phyloP scores from a whole-genome alignment of 2,797 vertebrate genomes.

The Alosa sapidissima region DNA sequence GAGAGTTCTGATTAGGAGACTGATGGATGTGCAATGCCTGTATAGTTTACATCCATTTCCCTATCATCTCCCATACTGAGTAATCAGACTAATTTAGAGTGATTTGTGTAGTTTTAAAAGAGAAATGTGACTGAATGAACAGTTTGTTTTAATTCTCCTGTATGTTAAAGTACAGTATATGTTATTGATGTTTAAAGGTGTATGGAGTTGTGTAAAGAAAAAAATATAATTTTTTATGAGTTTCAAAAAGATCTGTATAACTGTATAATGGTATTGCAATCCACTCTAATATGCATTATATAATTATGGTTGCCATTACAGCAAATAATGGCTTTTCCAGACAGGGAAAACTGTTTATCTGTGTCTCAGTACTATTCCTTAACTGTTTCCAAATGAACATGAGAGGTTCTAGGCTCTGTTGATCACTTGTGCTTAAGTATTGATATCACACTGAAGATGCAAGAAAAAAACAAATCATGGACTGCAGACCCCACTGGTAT shows the following conservation, averaged over 20 bases:
- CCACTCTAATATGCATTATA: background rate
- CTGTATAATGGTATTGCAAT: background rate
- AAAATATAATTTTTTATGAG: background rate
- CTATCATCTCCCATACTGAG: background rate
- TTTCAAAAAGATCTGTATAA: background rate
- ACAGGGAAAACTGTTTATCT: background rate
- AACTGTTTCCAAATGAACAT: background rate
- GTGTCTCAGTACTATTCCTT: background rate
- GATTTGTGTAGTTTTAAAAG: background rate
- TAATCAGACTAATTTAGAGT: background rate
- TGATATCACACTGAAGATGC: background rate
- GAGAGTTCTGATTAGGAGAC: background rate
- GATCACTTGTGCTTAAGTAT: background rate
- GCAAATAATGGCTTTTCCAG: background rate
- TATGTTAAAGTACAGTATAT: background rate
- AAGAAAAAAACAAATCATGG: background rate
- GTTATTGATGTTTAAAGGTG: background rate
- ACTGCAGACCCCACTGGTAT: background rate
- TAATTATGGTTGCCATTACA: background rate
- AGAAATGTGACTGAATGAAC: background rate
- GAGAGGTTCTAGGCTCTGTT: background rate
- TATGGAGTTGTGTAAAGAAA: background rate
- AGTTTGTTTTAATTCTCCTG: background rate
- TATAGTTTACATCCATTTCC: background rate
- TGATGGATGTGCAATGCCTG: background rate